A percentile compares a stretch with the other conserved stretches of the same genome.
Evolutionary conservation across 2,888 invertebrate genomes (phyloP).

Genomic region (Cylloceria caligata): DNA sequence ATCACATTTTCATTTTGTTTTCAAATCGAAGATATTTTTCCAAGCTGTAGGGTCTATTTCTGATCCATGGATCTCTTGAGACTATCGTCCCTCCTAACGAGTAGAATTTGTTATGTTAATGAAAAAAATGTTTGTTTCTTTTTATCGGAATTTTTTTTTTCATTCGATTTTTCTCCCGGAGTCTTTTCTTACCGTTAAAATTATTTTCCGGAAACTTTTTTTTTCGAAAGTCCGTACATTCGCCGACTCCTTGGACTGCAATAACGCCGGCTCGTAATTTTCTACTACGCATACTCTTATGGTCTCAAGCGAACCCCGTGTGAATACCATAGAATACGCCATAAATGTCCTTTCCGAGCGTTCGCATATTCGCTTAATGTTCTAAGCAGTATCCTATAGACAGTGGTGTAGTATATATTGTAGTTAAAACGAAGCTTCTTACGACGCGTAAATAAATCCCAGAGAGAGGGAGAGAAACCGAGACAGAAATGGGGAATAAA

Average conservation of each 20-base stretch:
- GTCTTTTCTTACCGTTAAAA: no score
- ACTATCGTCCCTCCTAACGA: no score
- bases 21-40: no score
- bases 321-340: slow-evolving; percentile 43
- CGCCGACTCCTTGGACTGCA: slow-evolving; percentile 9
- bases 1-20: no score
- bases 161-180: no score
- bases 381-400: slow-evolving; percentile 12
- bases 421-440: slow-evolving; percentile 16
- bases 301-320: slow-evolving; percentile 12
- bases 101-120: no score
- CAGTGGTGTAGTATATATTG: slow-evolving; percentile 5
- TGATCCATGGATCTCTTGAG: no score
- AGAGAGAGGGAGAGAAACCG: not conserved
- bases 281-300: not conserved
- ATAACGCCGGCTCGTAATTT: slow-evolving; percentile 35
- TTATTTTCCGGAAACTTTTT: no score
- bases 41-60: no score
- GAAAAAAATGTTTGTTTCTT: no score
- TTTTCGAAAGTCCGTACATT: no score
- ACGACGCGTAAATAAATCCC: slow-evolving; percentile 32
- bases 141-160: no score
- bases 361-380: slow-evolving; percentile 29
- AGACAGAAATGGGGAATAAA: not conserved
- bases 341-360: slow-evolving; percentile 53